Percentiles rank a stretch among this genome's conserved stretches.
These are phyloP conservation scores for Lordiphosa clarofinis DNA, from an alignment of 1,140 invertebrate species.

Conservation along the genomic window DNA sequence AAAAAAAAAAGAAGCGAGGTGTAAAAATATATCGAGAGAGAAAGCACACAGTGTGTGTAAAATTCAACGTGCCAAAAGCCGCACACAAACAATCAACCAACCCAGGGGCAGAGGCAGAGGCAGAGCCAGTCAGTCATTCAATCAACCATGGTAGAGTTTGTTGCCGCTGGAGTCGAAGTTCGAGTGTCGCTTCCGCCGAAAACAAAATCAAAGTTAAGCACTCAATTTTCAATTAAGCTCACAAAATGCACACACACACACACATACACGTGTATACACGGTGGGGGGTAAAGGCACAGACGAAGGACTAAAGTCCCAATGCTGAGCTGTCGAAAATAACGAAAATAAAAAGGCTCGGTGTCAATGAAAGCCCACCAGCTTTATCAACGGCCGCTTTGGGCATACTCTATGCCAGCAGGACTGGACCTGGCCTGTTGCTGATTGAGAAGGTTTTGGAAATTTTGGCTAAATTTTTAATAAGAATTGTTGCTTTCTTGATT, in stretches of 20 bases:
- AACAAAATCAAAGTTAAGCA: slow-evolving; percentile 63
- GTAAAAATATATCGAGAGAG: slow-evolving; percentile 25
- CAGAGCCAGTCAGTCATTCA: slow-evolving; percentile 8
- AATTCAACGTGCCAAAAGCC: slow-evolving; percentile 50
- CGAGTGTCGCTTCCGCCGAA: slow-evolving; percentile 52
- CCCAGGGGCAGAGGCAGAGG: slow-evolving; percentile 4
- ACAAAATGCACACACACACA: slow-evolving; percentile 50
- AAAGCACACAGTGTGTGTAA: slow-evolving; percentile 25
- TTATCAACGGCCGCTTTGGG: slow-evolving; percentile 9
- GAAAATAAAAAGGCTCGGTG: slow-evolving; percentile 32
- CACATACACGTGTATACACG: slow-evolving; percentile 7
- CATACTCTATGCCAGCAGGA: slow-evolving; percentile 13
- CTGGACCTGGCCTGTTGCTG: too few species aligned
- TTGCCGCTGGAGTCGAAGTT: slow-evolving; percentile 26
- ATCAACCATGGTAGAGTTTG: slow-evolving; percentile 18
- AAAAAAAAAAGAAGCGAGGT: slow-evolving; percentile 28
- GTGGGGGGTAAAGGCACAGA: not conserved
- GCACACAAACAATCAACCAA: slow-evolving; percentile 42
- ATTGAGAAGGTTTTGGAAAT: too few species aligned
- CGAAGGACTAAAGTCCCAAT: slow-evolving; percentile 22
- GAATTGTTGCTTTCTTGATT: too few species aligned
- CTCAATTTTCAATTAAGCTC: slow-evolving; percentile 64
- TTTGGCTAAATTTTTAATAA: too few species aligned
- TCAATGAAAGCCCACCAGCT: slow-evolving; percentile 34
- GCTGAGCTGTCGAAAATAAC: slow-evolving; percentile 16